Conservation (phyloP, 2,113 vertebrate species). For the Cheirogaleus medius region DNA sequence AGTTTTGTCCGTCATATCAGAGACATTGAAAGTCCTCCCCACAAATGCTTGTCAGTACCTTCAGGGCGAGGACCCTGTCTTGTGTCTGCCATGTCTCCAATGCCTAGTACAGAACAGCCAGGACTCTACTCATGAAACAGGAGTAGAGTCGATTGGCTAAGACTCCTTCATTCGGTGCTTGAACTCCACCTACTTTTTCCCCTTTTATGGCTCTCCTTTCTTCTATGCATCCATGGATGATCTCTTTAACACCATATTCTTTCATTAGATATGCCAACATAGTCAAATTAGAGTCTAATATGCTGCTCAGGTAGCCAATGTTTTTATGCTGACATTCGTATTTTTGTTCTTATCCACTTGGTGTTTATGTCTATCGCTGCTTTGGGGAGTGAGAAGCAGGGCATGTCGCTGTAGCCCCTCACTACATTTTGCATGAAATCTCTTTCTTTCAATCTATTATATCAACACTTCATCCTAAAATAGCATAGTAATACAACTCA, state of each 20-base stretch:
- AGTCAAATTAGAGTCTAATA: not conserved
- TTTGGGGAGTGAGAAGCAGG: not conserved
- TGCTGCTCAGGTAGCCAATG: not conserved
- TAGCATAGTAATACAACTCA: not conserved
- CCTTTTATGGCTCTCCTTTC: not conserved
- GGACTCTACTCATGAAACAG: not conserved
- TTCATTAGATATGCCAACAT: not conserved
- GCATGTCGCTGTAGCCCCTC: not conserved
- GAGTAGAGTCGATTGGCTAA: not conserved
- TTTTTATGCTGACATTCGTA: not conserved
- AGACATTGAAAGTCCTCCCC: not conserved
- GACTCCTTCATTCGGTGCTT: not conserved
- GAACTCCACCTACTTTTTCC: not conserved
- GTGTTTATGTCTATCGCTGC: not conserved
- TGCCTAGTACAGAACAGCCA: not conserved
- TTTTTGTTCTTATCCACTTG: not conserved
- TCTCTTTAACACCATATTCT: not conserved
- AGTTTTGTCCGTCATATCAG: not conserved
- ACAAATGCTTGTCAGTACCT: not conserved
- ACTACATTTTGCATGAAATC: not conserved
- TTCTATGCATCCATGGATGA: not conserved
- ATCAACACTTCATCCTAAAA: not conserved
- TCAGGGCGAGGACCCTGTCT: slow-evolving; percentile 10
- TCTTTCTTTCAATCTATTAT: not conserved
- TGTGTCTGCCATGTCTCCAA: not conserved